Conservation (phyloP, 1,140 invertebrate species). For the Panagrolaimus sp. region DNA sequence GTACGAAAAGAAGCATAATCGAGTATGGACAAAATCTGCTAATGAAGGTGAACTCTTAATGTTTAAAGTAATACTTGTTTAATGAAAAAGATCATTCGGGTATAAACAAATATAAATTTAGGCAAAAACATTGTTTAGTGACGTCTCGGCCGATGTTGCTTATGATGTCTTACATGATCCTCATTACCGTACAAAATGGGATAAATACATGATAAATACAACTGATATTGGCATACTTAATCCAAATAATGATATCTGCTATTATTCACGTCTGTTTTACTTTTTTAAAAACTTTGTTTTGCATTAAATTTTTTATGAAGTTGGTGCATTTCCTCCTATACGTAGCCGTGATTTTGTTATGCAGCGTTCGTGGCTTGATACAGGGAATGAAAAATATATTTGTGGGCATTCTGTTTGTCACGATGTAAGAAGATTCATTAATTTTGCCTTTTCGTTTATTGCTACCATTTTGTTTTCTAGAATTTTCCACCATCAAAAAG, state of each 20-base stretch:
- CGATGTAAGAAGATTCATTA: slow-evolving; percentile 60
- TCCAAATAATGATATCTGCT: slow-evolving; percentile 84
- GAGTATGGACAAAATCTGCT: slow-evolving; percentile 71
- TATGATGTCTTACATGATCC: slow-evolving; percentile 82
- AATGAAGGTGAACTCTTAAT: slow-evolving; percentile 62
- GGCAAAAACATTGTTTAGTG: slow-evolving; percentile 70
- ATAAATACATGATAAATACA: slow-evolving; percentile 65
- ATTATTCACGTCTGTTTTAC: slow-evolving; percentile 78
- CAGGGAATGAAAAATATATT: slow-evolving; percentile 74
- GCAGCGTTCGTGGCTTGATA: slow-evolving; percentile 81
- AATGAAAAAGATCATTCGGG: no score
- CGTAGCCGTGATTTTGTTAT: slow-evolving; percentile 83
- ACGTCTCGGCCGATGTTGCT: slow-evolving; percentile 69
- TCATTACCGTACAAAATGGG: slow-evolving; percentile 69
- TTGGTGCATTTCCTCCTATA: slow-evolving; percentile 76
- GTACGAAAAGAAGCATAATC: slow-evolving; percentile 70
- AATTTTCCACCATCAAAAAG: slow-evolving; percentile 73
- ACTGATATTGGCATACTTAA: slow-evolving; percentile 80
- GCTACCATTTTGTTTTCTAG: slow-evolving; percentile 59
- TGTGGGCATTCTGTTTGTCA: slow-evolving; percentile 84
- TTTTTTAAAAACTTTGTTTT: slow-evolving; percentile 16
- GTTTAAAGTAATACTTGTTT: neutral
- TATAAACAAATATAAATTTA: no score
- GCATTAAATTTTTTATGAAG: slow-evolving; percentile 61
- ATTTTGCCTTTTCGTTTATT: neutral